Percentiles rank a stretch among this genome's conserved stretches.
These are phyloP conservation scores for Enoplosus armatus DNA, from an alignment of 2,797 vertebrate species.

Conservation along the genomic window DNA sequence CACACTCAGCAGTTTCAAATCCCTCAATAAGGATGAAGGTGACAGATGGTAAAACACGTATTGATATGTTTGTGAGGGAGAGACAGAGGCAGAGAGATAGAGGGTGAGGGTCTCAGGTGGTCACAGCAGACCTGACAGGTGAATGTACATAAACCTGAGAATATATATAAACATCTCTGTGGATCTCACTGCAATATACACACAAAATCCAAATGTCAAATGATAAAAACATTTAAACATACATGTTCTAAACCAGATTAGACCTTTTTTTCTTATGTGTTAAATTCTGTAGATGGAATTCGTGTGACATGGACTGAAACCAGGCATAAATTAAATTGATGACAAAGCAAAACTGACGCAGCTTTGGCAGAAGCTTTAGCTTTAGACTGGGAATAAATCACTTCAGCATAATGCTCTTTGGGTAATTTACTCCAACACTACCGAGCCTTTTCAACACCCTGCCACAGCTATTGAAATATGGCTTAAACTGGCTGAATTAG, in stretches of 20 bases:
- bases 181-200: background rate
- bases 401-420: conserved; percentile 47
- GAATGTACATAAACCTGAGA: background rate
- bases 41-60: conserved; percentile 74
- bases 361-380: conserved; percentile 51
- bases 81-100: conserved; percentile 21
- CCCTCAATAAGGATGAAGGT: conserved; percentile 69
- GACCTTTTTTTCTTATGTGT: background rate
- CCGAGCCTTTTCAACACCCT: conserved; percentile 46
- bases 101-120: background rate
- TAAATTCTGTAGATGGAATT: conserved; percentile 2
- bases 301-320: conserved; percentile 15
- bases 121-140: background rate
- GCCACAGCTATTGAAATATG: conserved; percentile 56
- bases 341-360: conserved; percentile 64
- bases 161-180: background rate
- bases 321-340: conserved; percentile 57
- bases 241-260: background rate
- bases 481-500: conserved; percentile 52
- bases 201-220: background rate
- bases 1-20: conserved; percentile 85
- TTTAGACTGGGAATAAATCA: conserved; percentile 65
- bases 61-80: conserved; percentile 27
- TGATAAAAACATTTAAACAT: background rate
- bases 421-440: conserved; percentile 60